Percentiles rank a stretch among this genome's conserved stretches.
Conservation (phyloP, 1,140 invertebrate genomes). For the Ganaspis sp. region DNA sequence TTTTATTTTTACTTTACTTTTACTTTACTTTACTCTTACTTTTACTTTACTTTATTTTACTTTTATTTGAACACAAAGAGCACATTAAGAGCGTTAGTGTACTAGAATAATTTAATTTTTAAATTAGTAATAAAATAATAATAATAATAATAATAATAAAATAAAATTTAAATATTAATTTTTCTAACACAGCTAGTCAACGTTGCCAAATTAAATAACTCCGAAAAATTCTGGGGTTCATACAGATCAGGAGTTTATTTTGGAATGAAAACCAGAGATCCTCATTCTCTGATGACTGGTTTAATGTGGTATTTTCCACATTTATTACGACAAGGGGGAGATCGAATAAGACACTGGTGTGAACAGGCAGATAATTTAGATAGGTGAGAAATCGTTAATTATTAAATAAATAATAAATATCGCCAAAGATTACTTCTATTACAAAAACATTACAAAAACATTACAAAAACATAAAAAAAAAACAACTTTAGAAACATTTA, state of each 20-base stretch:
- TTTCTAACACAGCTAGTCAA: slow-evolving; percentile 81
- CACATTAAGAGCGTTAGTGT: too few species aligned
- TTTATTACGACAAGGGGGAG: slow-evolving; percentile 80
- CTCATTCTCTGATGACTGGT: slow-evolving; percentile 91
- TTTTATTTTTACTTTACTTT: too few species aligned
- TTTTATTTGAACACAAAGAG: too few species aligned
- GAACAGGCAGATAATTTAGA: slow-evolving; percentile 91
- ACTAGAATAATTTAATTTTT: too few species aligned
- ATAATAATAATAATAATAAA: too few species aligned
- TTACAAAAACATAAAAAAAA: too few species aligned
- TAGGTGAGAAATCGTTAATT: slow-evolving; percentile 72
- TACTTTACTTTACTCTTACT: too few species aligned
- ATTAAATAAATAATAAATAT: not conserved
- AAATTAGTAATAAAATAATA: too few species aligned
- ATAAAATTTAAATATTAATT: too few species aligned
- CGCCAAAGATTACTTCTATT: not conserved
- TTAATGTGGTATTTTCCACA: slow-evolving; percentile 97
- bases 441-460: not conserved
- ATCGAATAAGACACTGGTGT: slow-evolving; percentile 92
- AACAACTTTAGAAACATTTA: too few species aligned
- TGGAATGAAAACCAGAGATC: slow-evolving; percentile 92
- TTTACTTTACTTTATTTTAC: too few species aligned
- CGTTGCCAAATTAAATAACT: slow-evolving; percentile 82
- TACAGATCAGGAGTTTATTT: slow-evolving; percentile 93
- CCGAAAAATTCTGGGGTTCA: slow-evolving; percentile 93